phyloP scores from a whole-genome alignment of 1,140 invertebrate genomes.

The Lanistes nyassanus region DNA sequence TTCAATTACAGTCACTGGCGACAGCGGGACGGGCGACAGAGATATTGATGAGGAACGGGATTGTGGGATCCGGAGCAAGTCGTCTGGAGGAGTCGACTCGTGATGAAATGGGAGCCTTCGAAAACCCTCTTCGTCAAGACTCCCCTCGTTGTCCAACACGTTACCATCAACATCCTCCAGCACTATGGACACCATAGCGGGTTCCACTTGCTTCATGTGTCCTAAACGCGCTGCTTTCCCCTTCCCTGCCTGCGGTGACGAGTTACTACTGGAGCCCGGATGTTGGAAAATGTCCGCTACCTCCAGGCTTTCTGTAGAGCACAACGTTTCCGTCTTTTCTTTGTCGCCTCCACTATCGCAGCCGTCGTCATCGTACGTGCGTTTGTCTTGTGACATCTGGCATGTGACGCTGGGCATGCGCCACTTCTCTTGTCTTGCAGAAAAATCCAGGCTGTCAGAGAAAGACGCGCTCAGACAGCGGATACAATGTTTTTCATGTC shows the following conservation, averaged over 20 bases:
- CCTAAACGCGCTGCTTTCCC: background rate
- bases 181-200: constrained; percentile 47
- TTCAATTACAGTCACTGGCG: constrained; percentile 61
- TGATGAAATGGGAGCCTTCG: background rate
- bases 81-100: constrained; percentile 2
- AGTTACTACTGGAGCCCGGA: background rate
- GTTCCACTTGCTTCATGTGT: constrained; percentile 35
- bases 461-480: too few relatives aligned
- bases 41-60: constrained; percentile 44
- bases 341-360: background rate
- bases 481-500: too few relatives aligned
- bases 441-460: background rate
- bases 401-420: background rate
- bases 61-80: constrained; percentile 29
- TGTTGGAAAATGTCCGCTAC: constrained; percentile 52
- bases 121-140: background rate
- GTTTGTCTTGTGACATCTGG: background rate
- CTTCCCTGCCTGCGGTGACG: background rate
- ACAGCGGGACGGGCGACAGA: constrained; percentile 47
- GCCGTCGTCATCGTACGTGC: too few relatives aligned
- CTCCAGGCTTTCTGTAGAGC: constrained; percentile 51
- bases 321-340: constrained; percentile 8
- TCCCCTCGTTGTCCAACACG: background rate
- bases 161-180: constrained; percentile 41
- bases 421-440: background rate